Evolutionary conservation across 2,888 invertebrate species (phyloP).

Genomic region (Pocota personata): DNA sequence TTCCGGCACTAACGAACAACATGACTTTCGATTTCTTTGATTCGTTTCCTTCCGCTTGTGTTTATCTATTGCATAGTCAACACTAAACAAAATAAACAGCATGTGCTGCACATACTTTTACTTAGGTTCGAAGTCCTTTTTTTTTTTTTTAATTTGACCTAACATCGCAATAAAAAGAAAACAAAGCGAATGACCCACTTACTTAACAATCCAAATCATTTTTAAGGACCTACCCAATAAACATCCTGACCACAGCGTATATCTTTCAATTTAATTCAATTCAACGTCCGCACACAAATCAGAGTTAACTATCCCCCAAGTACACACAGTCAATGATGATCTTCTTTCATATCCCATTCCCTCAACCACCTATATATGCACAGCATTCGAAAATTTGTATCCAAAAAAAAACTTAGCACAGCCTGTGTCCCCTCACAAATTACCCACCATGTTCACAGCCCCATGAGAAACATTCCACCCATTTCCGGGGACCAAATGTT

Average conservation of each 20-base stretch:
- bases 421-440: background rate
- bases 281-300: conserved; percentile 39
- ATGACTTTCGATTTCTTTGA: background rate
- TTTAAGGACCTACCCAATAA: conserved; percentile 12
- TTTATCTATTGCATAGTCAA: conserved; percentile 3
- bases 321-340: conserved; percentile 39
- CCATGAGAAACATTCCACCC: conserved; percentile 48
- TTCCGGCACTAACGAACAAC: background rate
- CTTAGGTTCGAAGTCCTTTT: background rate
- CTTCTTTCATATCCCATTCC: conserved; percentile 19
- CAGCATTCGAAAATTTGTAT: conserved; percentile 34
- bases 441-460: conserved; percentile 31
- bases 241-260: conserved; percentile 4
- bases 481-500: conserved; percentile 60
- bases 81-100: conserved; percentile 15
- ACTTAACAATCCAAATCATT: conserved; percentile 3
- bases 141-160: background rate
- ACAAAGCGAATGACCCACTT: conserved; percentile 2
- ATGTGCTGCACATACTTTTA: background rate
- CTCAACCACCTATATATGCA: too few relatives aligned
- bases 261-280: conserved; percentile 40
- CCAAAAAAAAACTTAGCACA: conserved; percentile 2
- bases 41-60: background rate
- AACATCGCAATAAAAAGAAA: background rate
- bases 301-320: conserved; percentile 18